These are phyloP conservation scores for Platysternon megacephalum DNA, from an alignment of 2,113 vertebrate genomes.

Conservation along the genomic window DNA sequence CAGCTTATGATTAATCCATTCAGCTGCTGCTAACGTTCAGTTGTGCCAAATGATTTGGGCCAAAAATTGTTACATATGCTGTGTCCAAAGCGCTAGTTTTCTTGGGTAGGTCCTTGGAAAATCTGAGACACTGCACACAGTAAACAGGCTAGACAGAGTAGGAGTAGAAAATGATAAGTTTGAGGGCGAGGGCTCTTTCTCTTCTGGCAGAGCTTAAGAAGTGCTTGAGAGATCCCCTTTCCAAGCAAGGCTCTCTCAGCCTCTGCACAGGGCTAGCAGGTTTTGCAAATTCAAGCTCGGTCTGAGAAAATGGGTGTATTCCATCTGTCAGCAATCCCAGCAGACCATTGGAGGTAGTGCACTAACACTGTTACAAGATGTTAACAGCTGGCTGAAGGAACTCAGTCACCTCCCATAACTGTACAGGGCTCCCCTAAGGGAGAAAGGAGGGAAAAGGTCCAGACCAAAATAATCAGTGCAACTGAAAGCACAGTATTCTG, in stretches of 20 bases:
- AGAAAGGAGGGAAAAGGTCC: background rate
- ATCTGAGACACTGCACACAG: constrained; percentile 1
- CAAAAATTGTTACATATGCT: background rate
- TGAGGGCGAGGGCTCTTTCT: background rate
- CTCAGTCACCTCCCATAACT: background rate
- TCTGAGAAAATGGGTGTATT: constrained; percentile 35
- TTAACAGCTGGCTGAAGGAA: background rate
- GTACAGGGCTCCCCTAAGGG: background rate
- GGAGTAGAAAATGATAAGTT: background rate
- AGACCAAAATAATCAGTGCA: background rate
- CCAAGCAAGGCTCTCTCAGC: background rate
- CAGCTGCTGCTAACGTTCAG: constrained; percentile 52
- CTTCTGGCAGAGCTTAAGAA: background rate
- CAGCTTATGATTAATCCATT: constrained; percentile 32
- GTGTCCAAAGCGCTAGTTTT: background rate
- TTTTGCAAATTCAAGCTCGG: constrained; percentile 26
- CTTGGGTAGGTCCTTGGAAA: constrained; percentile 31
- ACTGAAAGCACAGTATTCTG: background rate
- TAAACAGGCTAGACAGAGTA: constrained; percentile 38
- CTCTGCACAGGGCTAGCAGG: constrained; percentile 39
- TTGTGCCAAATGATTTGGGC: background rate
- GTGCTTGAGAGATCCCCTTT: background rate
- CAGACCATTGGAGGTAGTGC: background rate
- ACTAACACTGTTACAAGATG: background rate
- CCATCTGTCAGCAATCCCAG: constrained; percentile 14